A percentile compares a stretch with the other conserved stretches of the same genome.
Evolutionary conservation across 2,797 vertebrate genomes (phyloP).

Genomic region (Denticeps clupeoides): DNA sequence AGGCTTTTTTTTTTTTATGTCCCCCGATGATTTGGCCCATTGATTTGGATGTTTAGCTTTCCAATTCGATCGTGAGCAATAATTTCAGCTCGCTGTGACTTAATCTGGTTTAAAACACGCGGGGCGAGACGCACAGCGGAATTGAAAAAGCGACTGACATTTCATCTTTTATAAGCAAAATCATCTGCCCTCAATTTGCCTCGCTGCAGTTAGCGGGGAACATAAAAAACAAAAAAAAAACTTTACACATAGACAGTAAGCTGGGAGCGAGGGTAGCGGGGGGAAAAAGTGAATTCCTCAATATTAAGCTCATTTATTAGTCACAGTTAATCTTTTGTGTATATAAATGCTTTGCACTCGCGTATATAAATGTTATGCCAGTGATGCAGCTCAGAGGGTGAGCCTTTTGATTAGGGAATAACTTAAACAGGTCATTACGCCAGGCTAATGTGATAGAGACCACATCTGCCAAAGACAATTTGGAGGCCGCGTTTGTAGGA

Average conservation of each 20-base stretch:
- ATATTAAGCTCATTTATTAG: too few relatives aligned
- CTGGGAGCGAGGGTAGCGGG: too few relatives aligned
- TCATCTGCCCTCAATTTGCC: slow-evolving; percentile 22
- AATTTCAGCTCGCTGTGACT: slow-evolving; percentile 24
- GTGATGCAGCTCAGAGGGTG: slow-evolving; percentile 1
- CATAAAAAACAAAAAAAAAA: too few relatives aligned
- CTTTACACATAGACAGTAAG: too few relatives aligned
- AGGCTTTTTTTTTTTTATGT: too few relatives aligned
- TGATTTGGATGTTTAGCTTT: slow-evolving; percentile 20
- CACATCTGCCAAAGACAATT: slow-evolving; percentile 16
- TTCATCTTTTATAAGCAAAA: slow-evolving; percentile 32
- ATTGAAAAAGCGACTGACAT: slow-evolving; percentile 31
- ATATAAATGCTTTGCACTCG: too few relatives aligned
- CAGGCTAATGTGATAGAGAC: slow-evolving; percentile 5
- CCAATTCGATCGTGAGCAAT: slow-evolving; percentile 32
- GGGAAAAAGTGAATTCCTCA: too few relatives aligned
- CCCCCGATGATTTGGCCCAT: too few relatives aligned
- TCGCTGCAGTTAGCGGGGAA: too few relatives aligned
- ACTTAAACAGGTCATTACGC: slow-evolving; percentile 21
- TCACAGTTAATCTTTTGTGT: too few relatives aligned
- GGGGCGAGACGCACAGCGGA: slow-evolving; percentile 33
- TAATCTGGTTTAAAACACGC: slow-evolving; percentile 37
- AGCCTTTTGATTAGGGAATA: slow-evolving; percentile 8
- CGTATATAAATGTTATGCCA: too few relatives aligned
- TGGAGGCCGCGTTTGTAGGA: slow-evolving; percentile 1